Conservation (phyloP, 2,797 vertebrate species). For the Chaunax sp. region DNA sequence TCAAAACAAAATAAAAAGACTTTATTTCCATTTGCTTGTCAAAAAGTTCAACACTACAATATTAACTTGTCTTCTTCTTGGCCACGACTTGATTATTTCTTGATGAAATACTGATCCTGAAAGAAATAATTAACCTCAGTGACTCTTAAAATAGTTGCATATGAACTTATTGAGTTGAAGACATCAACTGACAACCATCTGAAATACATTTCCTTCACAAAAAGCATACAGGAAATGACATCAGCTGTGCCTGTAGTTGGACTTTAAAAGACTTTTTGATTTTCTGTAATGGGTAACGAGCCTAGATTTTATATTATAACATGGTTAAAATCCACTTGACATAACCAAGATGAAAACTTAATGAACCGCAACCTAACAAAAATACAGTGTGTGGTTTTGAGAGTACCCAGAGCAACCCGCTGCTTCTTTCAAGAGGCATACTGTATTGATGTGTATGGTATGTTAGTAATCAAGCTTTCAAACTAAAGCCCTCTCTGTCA, state of each 20-base stretch:
- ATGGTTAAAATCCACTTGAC: slow-evolving; percentile 33
- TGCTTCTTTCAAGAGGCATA: slow-evolving; percentile 15
- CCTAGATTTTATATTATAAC: slow-evolving; percentile 26
- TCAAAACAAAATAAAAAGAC: background rate
- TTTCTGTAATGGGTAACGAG: slow-evolving; percentile 35
- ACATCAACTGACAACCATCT: slow-evolving; percentile 35
- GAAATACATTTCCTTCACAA: slow-evolving; percentile 39
- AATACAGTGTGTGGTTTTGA: slow-evolving; percentile 45
- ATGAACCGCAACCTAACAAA: slow-evolving; percentile 38
- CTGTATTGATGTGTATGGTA: slow-evolving; percentile 18
- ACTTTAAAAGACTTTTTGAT: slow-evolving; percentile 21
- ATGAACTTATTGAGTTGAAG: slow-evolving; percentile 21
- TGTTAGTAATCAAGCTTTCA: slow-evolving; percentile 49
- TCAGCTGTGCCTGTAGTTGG: slow-evolving; percentile 23
- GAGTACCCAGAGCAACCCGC: slow-evolving; percentile 23
- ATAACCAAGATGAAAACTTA: slow-evolving; percentile 23
- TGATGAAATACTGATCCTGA: slow-evolving; percentile 12
- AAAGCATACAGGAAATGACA: slow-evolving; percentile 18
- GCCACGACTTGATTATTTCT: slow-evolving; percentile 5
- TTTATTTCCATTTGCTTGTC: background rate
- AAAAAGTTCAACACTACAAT: slow-evolving; percentile 7
- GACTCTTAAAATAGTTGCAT: slow-evolving; percentile 35
- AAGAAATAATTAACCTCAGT: slow-evolving; percentile 31
- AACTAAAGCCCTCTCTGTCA: slow-evolving; percentile 34
- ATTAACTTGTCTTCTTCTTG: background rate